phyloP scores from a whole-genome alignment of 2,888 invertebrate genomes.

The Artemia sinica region DNA sequence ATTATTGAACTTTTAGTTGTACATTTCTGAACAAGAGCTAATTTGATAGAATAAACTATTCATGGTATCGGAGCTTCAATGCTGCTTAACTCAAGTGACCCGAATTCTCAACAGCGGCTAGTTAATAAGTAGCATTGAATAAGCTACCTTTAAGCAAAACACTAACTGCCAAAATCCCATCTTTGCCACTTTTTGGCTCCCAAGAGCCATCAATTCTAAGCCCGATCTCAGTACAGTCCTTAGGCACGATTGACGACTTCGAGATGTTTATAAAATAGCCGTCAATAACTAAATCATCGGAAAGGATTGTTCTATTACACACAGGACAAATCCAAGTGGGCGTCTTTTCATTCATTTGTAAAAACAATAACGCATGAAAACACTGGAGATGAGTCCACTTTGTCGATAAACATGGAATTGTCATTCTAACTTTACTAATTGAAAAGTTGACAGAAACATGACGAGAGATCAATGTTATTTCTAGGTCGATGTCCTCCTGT shows the following conservation, averaged over 20 bases:
- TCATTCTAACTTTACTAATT: slow-evolving; percentile 64
- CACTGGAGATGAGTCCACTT: slow-evolving; percentile 94
- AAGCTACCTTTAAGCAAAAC: too few species aligned
- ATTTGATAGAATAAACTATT: too few species aligned
- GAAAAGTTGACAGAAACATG: slow-evolving; percentile 88
- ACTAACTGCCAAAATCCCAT: too few species aligned
- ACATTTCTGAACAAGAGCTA: too few species aligned
- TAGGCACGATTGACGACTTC: neutral
- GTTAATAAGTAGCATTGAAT: too few species aligned
- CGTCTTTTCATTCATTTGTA: slow-evolving; percentile 96
- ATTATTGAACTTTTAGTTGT: too few species aligned
- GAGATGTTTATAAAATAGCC: slow-evolving; percentile 30
- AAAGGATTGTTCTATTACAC: slow-evolving; percentile 78
- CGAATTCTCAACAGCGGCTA: too few species aligned
- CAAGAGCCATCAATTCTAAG: neutral
- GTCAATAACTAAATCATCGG: slow-evolving; percentile 80
- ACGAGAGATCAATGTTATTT: slow-evolving; percentile 85
- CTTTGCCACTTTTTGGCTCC: neutral
- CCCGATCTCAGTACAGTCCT: neutral
- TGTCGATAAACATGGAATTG: slow-evolving; percentile 71
- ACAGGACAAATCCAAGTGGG: slow-evolving; percentile 98
- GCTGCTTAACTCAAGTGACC: too few species aligned
- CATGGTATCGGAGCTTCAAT: too few species aligned
- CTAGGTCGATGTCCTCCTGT: slow-evolving; percentile 70
- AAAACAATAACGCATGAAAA: slow-evolving; percentile 83